Conservation (phyloP, 2,113 vertebrate genomes). For the Dipodomys ordii region DNA sequence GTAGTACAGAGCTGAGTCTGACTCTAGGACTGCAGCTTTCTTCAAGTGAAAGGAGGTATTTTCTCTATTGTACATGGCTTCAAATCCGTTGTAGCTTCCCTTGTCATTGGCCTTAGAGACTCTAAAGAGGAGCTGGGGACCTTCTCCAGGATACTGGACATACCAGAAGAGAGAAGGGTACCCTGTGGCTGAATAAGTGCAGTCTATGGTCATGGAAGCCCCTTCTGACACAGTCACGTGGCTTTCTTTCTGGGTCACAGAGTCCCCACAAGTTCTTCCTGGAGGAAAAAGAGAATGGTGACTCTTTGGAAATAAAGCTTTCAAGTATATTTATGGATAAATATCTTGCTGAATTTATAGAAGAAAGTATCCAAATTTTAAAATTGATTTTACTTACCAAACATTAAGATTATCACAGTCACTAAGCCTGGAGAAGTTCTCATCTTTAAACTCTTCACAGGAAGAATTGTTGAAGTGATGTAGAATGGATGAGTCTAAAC, state of each 20-base stretch:
- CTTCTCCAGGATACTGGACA: slow-evolving; percentile 28
- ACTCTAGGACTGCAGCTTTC: slow-evolving; percentile 19
- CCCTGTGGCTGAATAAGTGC: neutral
- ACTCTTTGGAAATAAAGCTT: neutral
- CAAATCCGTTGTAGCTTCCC: slow-evolving; percentile 23
- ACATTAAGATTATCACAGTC: slow-evolving; percentile 4
- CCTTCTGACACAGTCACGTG: neutral
- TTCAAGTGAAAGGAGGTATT: slow-evolving; percentile 52
- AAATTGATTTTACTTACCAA: slow-evolving; percentile 55
- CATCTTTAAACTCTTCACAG: slow-evolving; percentile 24
- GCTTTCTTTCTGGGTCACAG: neutral
- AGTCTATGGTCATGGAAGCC: neutral
- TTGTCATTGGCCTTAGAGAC: fast-evolving
- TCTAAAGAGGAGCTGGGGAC: slow-evolving; percentile 51
- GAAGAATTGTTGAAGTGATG: neutral
- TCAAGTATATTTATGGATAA: neutral
- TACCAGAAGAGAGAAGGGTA: slow-evolving; percentile 59
- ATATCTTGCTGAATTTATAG: neutral
- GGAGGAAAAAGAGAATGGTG: neutral
- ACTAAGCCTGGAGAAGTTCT: slow-evolving; percentile 7
- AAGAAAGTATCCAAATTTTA: neutral
- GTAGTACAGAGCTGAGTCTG: slow-evolving; percentile 67
- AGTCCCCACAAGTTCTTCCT: slow-evolving; percentile 37
- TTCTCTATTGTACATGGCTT: neutral
- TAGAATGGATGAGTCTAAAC: neutral